Percentiles rank a stretch among this genome's conserved stretches.
Conservation (phyloP, 2,797 vertebrate species). For the Hozukius guyotensis region DNA sequence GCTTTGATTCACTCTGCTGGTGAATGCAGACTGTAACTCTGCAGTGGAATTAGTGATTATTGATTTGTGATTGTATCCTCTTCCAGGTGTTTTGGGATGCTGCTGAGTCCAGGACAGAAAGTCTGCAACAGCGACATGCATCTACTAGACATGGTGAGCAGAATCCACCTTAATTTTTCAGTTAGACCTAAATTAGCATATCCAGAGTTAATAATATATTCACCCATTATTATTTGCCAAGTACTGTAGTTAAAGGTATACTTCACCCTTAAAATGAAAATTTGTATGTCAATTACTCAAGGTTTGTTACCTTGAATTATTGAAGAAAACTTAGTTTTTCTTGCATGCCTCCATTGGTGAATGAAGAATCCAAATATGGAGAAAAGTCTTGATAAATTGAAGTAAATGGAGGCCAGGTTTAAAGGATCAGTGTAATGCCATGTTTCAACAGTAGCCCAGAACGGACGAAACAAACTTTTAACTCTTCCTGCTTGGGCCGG, state of each 20-base stretch:
- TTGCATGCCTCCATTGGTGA: not conserved
- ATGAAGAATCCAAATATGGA: too few species aligned
- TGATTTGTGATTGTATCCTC: constrained; percentile 22
- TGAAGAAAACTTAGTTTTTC: not conserved
- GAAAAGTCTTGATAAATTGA: too few species aligned
- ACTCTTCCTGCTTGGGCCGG: too few species aligned
- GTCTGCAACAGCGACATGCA: constrained; percentile 98
- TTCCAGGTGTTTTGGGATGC: constrained; percentile 96
- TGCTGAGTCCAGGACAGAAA: constrained; percentile 95
- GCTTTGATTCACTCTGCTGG: not conserved
- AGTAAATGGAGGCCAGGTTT: too few species aligned
- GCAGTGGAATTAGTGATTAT: constrained; percentile 8
- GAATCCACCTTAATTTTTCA: not conserved
- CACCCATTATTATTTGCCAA: not conserved
- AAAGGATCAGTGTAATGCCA: too few species aligned
- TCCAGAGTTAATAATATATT: not conserved
- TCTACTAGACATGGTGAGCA: constrained; percentile 95
- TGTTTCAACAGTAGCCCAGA: too few species aligned
- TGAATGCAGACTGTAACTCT: not conserved
- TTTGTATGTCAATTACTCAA: not conserved
- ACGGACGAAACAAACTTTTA: too few species aligned
- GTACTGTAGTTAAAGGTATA: not conserved
- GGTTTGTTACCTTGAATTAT: not conserved
- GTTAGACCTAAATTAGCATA: not conserved
- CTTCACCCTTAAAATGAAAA: not conserved